These are phyloP conservation scores for Lampris megalopsis DNA, from an alignment of 2,113 vertebrate species.

Conservation along the genomic window DNA sequence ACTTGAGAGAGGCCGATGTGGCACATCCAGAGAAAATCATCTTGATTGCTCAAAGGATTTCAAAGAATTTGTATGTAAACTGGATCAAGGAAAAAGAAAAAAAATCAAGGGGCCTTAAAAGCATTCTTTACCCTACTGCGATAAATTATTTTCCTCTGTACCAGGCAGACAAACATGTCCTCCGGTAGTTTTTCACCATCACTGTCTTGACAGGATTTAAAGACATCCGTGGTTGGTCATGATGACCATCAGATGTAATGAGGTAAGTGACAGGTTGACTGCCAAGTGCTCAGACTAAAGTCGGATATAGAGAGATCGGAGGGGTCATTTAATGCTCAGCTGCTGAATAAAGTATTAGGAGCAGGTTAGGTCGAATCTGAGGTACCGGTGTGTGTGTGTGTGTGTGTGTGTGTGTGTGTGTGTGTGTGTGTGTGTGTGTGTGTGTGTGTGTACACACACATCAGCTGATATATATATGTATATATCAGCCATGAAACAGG, in stretches of 20 bases:
- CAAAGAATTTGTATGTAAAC: conserved; percentile 59
- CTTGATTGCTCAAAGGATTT: conserved; percentile 75
- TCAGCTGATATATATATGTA: no score
- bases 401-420: no score
- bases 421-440: no score
- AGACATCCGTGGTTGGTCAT: neutral
- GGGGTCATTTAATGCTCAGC: no score
- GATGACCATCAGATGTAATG: conserved; percentile 14
- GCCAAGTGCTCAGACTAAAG: neutral
- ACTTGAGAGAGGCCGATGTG: conserved; percentile 55
- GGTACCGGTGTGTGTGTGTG: no score
- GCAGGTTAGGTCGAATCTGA: no score
- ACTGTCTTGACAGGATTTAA: conserved; percentile 24
- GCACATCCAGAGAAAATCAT: conserved; percentile 63
- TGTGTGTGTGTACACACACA: no score
- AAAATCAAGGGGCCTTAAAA: conserved; percentile 54
- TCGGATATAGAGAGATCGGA: neutral
- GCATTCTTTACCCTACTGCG: conserved; percentile 57
- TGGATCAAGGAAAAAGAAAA: conserved; percentile 51
- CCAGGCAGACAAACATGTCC: conserved; percentile 57
- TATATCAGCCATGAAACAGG: no score
- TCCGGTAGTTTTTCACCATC: conserved; percentile 54
- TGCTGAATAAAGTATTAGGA: no score
- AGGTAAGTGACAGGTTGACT: neutral
- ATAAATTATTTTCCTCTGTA: conserved; percentile 60